Evolutionary conservation across 1,140 invertebrate genomes (phyloP), one percentile per base, ranked within the genome.

Genomic region (Brachystomella parvula): DNA sequence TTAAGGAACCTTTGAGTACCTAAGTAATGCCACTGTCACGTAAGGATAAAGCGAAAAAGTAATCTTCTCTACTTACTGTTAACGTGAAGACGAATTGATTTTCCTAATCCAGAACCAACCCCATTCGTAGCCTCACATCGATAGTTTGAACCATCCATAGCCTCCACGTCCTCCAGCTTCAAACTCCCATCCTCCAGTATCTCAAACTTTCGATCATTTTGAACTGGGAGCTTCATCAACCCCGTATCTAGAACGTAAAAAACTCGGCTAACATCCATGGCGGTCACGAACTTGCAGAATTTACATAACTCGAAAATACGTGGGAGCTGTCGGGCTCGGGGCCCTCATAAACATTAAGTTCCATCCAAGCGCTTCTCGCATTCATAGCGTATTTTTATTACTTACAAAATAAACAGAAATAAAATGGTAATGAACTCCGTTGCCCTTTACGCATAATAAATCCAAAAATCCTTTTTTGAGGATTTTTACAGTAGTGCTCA

Each of bases 71-170:
- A 30, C n/a, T 32, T 64, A 71, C 70, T 65, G 30, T 68, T 71
- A 2, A 71, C 70, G 44, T 63, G 58, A 3, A 71, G 24, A 17
- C 35, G 47, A 44, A 67, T 67, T 21, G 66, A 64, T 68, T 68
- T 71, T 24, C 32, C 57, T 21, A 68, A 32, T 53, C 78, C 80
- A 17, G 78, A 75, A 21, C 81, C 82, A n/a, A 83, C 78, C 9
- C 78, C 77, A 70, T 83, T 83, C 33, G 75, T 78, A 0, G 81
- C 79, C 63, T 82, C 80, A 73, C 82, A 83, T 31, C 82, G 68
- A 68, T 82, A 83, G 53, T 77, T 44, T 12, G 53, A 33, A 3
- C 31, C 47, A 47, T 71, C 70, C 19, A 32, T 21, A 17, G 67
- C 44, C n/a, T 58, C 59, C n/a, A 71, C 56, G 33, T 64, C 31